Percentiles rank a stretch among this genome's conserved stretches.
These are phyloP conservation scores for Capricornis sumatraensis DNA, from an alignment of 2,113 vertebrate genomes.

Conservation along the genomic window DNA sequence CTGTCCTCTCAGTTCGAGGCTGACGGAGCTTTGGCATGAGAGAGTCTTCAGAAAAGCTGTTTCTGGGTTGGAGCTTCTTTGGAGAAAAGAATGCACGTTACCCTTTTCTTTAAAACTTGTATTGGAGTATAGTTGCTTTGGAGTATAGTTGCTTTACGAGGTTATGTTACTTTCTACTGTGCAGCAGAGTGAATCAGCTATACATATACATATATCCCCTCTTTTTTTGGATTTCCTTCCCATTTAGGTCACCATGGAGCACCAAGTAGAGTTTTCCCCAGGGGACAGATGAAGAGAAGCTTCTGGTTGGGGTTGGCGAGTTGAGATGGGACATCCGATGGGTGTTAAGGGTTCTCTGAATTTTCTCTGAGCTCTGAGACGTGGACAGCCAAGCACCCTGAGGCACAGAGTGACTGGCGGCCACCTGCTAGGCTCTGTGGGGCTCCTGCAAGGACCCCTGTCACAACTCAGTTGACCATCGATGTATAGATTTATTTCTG, in stretches of 20 bases:
- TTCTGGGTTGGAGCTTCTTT: slow-evolving; percentile 12
- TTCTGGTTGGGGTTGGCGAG: not conserved
- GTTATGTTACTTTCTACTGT: not conserved
- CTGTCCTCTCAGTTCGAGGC: not conserved
- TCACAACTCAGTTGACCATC: not conserved
- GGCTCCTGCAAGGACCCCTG: not conserved
- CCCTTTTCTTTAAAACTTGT: not conserved
- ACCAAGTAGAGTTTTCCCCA: not conserved
- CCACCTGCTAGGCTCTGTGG: not conserved
- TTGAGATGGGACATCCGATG: not conserved
- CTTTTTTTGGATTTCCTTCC: not conserved
- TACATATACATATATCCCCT: not conserved
- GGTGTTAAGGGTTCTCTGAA: not conserved
- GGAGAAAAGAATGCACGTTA: not conserved
- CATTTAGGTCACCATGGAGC: not conserved
- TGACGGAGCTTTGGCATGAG: not conserved
- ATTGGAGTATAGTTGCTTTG: not conserved
- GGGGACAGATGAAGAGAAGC: not conserved
- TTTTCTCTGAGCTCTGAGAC: not conserved
- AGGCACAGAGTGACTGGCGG: not conserved
- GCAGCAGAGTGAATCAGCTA: not conserved
- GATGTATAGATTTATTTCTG: not conserved
- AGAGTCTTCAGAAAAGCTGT: not conserved
- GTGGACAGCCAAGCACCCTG: not conserved
- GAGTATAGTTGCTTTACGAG: not conserved